Percentiles rank a stretch among this genome's conserved stretches.
phyloP scores from a whole-genome alignment of 2,888 invertebrate genomes.

The Endotricha flammealis region DNA sequence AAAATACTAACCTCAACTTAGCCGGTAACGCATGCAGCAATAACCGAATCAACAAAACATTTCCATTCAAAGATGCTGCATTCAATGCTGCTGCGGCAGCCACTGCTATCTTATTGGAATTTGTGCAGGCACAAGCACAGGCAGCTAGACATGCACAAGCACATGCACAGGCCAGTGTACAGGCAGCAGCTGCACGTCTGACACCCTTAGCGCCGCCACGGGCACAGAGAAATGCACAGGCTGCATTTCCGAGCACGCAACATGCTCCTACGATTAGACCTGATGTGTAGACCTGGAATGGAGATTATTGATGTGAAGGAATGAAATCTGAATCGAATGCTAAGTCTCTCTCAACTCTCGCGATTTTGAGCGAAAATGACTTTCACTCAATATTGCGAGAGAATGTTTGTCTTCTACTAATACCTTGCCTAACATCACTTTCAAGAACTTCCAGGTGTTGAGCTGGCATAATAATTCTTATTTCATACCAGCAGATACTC shows the following conservation, averaged over 20 bases:
- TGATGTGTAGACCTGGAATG: slow-evolving; percentile 58
- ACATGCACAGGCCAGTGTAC: slow-evolving; percentile 54
- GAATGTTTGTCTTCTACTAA: too few relatives aligned
- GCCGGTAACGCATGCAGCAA: slow-evolving; percentile 59
- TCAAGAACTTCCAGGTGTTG: too few relatives aligned
- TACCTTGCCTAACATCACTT: too few relatives aligned
- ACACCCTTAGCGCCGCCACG: slow-evolving; percentile 58
- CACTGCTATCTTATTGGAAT: slow-evolving; percentile 47
- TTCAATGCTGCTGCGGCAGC: slow-evolving; percentile 63
- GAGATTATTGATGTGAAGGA: too few relatives aligned
- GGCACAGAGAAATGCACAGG: slow-evolving; percentile 51
- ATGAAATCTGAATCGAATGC: too few relatives aligned
- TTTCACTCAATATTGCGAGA: too few relatives aligned
- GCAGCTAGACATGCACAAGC: slow-evolving; percentile 58
- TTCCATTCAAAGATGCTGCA: slow-evolving; percentile 65
- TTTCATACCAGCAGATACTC: too few relatives aligned
- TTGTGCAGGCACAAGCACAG: slow-evolving; percentile 53
- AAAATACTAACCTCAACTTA: slow-evolving; percentile 53
- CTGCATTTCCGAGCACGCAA: slow-evolving; percentile 61
- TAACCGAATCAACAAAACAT: slow-evolving; percentile 58
- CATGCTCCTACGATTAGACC: slow-evolving; percentile 65
- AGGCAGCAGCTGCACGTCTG: slow-evolving; percentile 52
- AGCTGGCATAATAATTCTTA: too few relatives aligned
- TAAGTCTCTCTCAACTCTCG: too few relatives aligned
- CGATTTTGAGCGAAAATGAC: too few relatives aligned